A percentile compares a stretch with the other conserved stretches of the same genome.
Evolutionary conservation across 2,888 invertebrate genomes (phyloP).

Genomic region (Schizaphis graminum): DNA sequence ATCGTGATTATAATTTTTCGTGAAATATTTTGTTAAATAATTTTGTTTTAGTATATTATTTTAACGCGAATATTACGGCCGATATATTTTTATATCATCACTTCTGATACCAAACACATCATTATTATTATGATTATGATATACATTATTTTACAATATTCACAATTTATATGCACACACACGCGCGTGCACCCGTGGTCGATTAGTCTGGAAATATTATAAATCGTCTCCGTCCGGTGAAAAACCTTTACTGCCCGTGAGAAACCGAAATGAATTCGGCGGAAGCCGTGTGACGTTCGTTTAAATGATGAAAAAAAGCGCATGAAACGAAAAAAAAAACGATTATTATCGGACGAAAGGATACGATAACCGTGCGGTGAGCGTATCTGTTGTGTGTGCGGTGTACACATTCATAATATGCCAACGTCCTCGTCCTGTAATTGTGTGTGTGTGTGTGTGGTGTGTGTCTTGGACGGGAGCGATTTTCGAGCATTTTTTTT

Average conservation of each 20-base stretch:
- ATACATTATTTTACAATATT: not conserved
- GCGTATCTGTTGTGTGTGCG: not conserved
- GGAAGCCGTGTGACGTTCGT: not conserved
- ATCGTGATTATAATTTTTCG: too few species aligned
- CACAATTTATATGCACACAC: not conserved
- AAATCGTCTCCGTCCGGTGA: not conserved
- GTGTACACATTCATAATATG: not conserved
- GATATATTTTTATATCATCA: too few species aligned
- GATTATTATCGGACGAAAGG: slow-evolving; percentile 8
- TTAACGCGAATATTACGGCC: too few species aligned
- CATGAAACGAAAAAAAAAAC: not conserved
- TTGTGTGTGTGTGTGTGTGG: not conserved
- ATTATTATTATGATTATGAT: not conserved
- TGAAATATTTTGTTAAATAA: too few species aligned
- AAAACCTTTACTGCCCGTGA: slow-evolving; percentile 6
- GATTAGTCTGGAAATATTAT: not conserved
- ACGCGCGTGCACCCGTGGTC: not conserved
- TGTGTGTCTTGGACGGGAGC: slow-evolving; percentile 35
- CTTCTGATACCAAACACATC: too few species aligned
- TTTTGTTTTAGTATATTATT: too few species aligned
- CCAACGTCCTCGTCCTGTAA: not conserved
- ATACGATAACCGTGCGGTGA: not conserved
- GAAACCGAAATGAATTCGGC: slow-evolving; percentile 24
- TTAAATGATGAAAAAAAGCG: not conserved
- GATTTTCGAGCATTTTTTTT: slow-evolving; percentile 29